A percentile compares a stretch with the other conserved stretches of the same genome.
Evolutionary conservation across 1,140 invertebrate genomes (phyloP).

Genomic region (Pectinophora gossypiella): DNA sequence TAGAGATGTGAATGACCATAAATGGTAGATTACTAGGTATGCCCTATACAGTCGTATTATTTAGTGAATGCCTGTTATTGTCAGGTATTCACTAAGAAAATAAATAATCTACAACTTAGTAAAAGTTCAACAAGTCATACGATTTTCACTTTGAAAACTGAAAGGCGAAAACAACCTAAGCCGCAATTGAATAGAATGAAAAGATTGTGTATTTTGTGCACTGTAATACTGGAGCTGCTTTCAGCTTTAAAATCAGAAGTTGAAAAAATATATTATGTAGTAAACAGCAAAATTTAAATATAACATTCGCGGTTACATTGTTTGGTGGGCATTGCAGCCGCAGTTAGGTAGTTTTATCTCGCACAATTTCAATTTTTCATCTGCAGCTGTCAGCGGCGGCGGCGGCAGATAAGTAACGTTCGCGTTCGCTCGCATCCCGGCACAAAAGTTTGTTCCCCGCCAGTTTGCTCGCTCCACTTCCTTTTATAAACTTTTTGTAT

Average conservation of each 20-base stretch:
- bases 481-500: conserved; percentile 69
- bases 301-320: conserved; percentile 54
- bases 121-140: no score
- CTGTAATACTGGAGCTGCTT: no score
- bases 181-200: no score
- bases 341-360: conserved; percentile 71
- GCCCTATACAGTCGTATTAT: no score
- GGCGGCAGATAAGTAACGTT: conserved; percentile 69
- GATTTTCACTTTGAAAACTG: no score
- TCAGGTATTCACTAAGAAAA: no score
- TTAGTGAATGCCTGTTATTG: no score
- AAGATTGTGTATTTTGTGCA: no score
- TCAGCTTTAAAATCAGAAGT: background rate
- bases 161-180: no score
- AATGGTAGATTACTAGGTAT: no score
- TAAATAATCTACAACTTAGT: no score
- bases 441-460: conserved; percentile 64
- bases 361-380: conserved; percentile 74
- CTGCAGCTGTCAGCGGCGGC: conserved; percentile 67
- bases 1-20: no score
- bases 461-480: conserved; percentile 63
- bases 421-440: conserved; percentile 47
- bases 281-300: conserved; percentile 17
- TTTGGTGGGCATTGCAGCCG: conserved; percentile 43
- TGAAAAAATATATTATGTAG: background rate